These are phyloP conservation scores for Mongoloraphidia duomilia DNA, from an alignment of 2,888 invertebrate genomes.

Conservation along the genomic window DNA sequence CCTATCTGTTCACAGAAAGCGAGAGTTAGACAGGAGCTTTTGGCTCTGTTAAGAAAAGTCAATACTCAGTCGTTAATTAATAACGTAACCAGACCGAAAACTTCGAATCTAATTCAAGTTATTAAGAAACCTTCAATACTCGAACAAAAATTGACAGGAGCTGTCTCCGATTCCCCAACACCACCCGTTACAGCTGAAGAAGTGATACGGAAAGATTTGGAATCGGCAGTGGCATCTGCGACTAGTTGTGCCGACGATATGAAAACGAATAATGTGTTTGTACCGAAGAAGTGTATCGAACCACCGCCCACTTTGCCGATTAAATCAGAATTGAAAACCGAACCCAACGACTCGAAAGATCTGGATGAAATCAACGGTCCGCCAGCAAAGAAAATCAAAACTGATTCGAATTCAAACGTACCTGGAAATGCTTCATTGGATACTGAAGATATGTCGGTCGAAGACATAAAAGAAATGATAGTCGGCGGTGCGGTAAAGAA, in stretches of 20 bases:
- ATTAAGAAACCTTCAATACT: slow-evolving; percentile 49
- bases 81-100: slow-evolving; percentile 31
- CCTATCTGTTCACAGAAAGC: slow-evolving; percentile 65
- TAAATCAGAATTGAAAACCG: slow-evolving; percentile 15
- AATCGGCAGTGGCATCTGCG: slow-evolving; percentile 45
- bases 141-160: slow-evolving; percentile 52
- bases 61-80: slow-evolving; percentile 36
- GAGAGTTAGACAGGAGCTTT: slow-evolving; percentile 52
- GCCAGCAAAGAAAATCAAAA: slow-evolving; percentile 10
- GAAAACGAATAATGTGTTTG: slow-evolving; percentile 21
- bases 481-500: slow-evolving; percentile 15
- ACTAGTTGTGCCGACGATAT: slow-evolving; percentile 42
- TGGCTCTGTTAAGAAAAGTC: slow-evolving; percentile 44
- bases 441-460: slow-evolving; percentile 24
- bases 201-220: slow-evolving; percentile 43
- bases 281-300: slow-evolving; percentile 17
- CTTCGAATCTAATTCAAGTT: slow-evolving; percentile 22
- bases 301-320: slow-evolving; percentile 9
- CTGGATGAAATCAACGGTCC: slow-evolving; percentile 24
- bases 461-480: slow-evolving; percentile 27
- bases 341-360: slow-evolving; percentile 27
- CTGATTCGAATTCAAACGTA: slow-evolving; percentile 20
- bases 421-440: slow-evolving; percentile 28
- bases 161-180: slow-evolving; percentile 26
- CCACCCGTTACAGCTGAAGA: slow-evolving; percentile 29